A percentile compares a stretch with the other conserved stretches of the same genome.
These are phyloP conservation scores for Pinna nobilis DNA, from an alignment of 1,140 invertebrate species.

Conservation along the genomic window DNA sequence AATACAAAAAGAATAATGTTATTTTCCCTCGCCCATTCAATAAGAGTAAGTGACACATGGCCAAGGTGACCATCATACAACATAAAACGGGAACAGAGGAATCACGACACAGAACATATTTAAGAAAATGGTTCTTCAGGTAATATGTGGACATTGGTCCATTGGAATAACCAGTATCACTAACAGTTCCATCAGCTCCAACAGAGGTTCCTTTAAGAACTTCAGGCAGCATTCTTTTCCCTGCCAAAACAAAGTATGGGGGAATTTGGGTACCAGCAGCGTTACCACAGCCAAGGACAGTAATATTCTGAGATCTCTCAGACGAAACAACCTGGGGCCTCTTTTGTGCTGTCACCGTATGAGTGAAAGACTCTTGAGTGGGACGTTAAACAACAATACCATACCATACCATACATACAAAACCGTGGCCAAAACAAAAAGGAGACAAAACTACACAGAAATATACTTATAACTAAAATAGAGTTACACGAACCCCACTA, in stretches of 20 bases:
- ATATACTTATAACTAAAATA: too few species aligned
- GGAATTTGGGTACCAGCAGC: background rate
- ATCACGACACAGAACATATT: conserved; percentile 3
- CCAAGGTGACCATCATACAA: conserved; percentile 24
- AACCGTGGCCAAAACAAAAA: too few species aligned
- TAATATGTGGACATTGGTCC: conserved; percentile 8
- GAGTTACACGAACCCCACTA: too few species aligned
- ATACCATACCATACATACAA: too few species aligned
- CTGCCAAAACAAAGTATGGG: conserved; percentile 19
- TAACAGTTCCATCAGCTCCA: conserved; percentile 22
- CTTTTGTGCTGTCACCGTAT: too few species aligned
- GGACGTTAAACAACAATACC: too few species aligned
- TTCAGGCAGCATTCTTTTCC: background rate
- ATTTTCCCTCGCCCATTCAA: conserved; percentile 11
- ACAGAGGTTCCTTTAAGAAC: conserved; percentile 18
- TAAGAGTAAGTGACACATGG: conserved; percentile 11
- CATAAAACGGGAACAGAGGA: background rate
- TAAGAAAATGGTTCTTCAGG: conserved; percentile 23
- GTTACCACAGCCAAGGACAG: conserved; percentile 24
- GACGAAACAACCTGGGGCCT: too few species aligned
- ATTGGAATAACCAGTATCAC: conserved; percentile 26
- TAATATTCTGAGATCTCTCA: too few species aligned
- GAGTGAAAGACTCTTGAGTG: too few species aligned
- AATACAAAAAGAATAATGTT: conserved; percentile 20
- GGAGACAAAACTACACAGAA: too few species aligned